These are phyloP conservation scores for Gallinago paraguaiae DNA, from an alignment of 2,113 vertebrate genomes.

Conservation along the genomic window DNA sequence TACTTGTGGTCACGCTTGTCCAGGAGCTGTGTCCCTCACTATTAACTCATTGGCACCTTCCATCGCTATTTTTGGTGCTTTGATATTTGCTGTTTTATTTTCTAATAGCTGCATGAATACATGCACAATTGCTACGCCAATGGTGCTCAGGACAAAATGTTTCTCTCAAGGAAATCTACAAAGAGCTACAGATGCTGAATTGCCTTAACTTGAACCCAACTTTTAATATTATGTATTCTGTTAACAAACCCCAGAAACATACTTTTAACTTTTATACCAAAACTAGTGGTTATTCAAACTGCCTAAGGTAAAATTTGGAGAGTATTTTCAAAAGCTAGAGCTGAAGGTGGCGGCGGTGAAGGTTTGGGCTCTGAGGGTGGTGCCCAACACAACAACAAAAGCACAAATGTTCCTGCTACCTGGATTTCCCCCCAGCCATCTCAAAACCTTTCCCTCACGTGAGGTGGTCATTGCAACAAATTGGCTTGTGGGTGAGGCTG, in stretches of 20 bases:
- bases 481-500: neutral
- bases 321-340: neutral
- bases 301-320: neutral
- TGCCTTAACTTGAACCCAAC: neutral
- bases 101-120: conserved; percentile 33
- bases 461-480: neutral
- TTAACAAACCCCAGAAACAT: neutral
- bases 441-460: neutral
- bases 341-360: neutral
- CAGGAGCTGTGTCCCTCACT: conserved; percentile 24
- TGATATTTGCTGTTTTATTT: conserved; percentile 34
- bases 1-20: conserved; percentile 62
- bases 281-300: neutral
- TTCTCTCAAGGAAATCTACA: neutral
- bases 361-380: neutral
- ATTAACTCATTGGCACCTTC: conserved; percentile 45
- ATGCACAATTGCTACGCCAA: neutral
- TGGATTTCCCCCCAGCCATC: neutral
- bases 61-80: conserved; percentile 33
- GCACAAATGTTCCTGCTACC: neutral
- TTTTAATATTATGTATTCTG: neutral
- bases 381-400: neutral
- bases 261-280: neutral
- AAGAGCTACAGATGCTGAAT: neutral
- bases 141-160: neutral